These are phyloP conservation scores for Ruditapes philippinarum DNA, from an alignment of 1,140 invertebrate genomes.

Conservation along the genomic window DNA sequence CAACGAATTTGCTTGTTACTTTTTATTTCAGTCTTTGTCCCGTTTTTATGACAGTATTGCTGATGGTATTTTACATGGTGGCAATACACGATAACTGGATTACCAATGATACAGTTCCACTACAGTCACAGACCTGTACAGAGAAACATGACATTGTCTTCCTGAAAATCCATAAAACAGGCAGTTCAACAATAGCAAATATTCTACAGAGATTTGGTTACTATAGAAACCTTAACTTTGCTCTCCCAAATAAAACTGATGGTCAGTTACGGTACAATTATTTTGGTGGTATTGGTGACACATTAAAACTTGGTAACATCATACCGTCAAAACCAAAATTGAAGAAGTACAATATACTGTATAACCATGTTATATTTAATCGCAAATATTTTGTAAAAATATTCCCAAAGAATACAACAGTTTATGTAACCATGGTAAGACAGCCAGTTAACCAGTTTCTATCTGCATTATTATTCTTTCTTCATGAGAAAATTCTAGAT, in stretches of 20 bases:
- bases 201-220: conserved; percentile 74
- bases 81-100: neutral
- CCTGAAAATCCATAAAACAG: conserved; percentile 77
- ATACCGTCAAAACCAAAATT: conserved; percentile 46
- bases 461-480: conserved; percentile 74
- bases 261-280: conserved; percentile 69
- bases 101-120: neutral
- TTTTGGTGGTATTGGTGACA: conserved; percentile 67
- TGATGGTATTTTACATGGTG: neutral
- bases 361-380: conserved; percentile 76
- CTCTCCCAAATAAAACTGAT: conserved; percentile 69
- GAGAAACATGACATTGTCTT: conserved; percentile 57
- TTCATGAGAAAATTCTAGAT: conserved; percentile 42
- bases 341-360: conserved; percentile 71
- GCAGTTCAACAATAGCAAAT: conserved; percentile 76
- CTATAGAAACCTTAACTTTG: conserved; percentile 70
- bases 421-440: conserved; percentile 74
- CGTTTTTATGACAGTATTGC: neutral
- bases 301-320: neutral
- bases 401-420: conserved; percentile 62
- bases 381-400: conserved; percentile 57
- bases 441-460: conserved; percentile 73
- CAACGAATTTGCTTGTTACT: too few relatives aligned
- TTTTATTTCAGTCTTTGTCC: neutral
- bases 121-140: neutral